Conservation (phyloP, 2,888 invertebrate species). For the Itoplectis maculator region DNA sequence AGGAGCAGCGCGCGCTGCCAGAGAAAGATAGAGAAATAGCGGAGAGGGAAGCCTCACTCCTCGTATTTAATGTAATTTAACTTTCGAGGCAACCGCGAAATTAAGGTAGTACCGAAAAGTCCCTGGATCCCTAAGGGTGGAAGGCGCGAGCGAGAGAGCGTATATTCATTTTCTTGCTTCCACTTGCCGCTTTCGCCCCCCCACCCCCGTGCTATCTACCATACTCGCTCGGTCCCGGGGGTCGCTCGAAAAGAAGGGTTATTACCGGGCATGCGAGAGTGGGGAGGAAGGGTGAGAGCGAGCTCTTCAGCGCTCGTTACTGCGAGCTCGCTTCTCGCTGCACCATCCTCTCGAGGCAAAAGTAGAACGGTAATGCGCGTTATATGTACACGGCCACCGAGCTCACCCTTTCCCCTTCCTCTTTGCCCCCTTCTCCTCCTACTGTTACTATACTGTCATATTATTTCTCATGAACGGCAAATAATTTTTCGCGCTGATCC, state of each 20-base stretch:
- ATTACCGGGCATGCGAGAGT: constrained; percentile 61
- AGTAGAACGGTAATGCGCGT: constrained; percentile 67
- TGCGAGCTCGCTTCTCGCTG: constrained; percentile 60
- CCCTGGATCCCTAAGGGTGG: constrained; percentile 50
- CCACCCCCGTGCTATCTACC: constrained; percentile 49
- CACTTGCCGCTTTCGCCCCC: constrained; percentile 31
- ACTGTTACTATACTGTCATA: constrained; percentile 43
- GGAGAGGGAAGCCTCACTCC: constrained; percentile 56
- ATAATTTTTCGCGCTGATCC: constrained; percentile 61
- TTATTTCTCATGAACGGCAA: constrained; percentile 64
- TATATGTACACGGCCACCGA: constrained; percentile 54
- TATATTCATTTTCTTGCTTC: constrained; percentile 64
- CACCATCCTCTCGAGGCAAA: constrained; percentile 66
- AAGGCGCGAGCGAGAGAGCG: constrained; percentile 59
- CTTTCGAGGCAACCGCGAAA: constrained; percentile 68
- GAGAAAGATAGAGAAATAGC: constrained; percentile 33
- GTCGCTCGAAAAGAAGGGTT: constrained; percentile 66
- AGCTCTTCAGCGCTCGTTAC: constrained; percentile 67
- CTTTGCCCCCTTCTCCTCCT: background rate
- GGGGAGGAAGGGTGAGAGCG: constrained; percentile 49
- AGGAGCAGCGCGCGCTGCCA: constrained; percentile 23
- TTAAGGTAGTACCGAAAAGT: constrained; percentile 66
- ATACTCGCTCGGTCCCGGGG: constrained; percentile 52
- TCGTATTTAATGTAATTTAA: constrained; percentile 70
- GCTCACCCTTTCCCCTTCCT: background rate